Evolutionary conservation across 2,888 invertebrate genomes (phyloP).

Genomic region (Sinohyriopsis cumingii): DNA sequence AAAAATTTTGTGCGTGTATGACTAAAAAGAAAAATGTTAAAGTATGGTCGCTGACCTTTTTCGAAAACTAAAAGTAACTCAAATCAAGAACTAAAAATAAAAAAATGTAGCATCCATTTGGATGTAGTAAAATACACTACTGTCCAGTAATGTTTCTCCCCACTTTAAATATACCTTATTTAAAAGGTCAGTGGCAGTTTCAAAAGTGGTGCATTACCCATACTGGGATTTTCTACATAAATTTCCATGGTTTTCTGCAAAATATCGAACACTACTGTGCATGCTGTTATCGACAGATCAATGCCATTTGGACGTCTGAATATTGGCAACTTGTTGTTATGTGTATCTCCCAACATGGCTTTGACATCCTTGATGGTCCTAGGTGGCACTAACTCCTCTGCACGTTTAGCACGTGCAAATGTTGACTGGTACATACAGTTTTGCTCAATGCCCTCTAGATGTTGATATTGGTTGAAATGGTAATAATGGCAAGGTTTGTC

Average conservation of each 20-base stretch:
- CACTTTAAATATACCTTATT: too few species aligned
- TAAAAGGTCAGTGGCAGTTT: too few species aligned
- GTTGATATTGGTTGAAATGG: slow-evolving; percentile 40
- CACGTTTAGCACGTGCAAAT: slow-evolving; percentile 14
- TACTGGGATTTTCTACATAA: slow-evolving; percentile 27
- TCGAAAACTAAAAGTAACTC: too few species aligned
- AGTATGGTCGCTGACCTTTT: too few species aligned
- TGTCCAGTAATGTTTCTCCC: too few species aligned
- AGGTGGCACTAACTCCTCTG: slow-evolving; percentile 22
- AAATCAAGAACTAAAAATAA: too few species aligned
- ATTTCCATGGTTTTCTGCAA: slow-evolving; percentile 28
- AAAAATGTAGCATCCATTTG: too few species aligned
- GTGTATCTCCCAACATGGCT: slow-evolving; percentile 38
- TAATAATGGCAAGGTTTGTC: slow-evolving; percentile 24
- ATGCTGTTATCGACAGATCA: slow-evolving; percentile 25
- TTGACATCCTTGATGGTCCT: slow-evolving; percentile 21
- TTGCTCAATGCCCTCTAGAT: slow-evolving; percentile 24
- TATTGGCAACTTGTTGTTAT: slow-evolving; percentile 35
- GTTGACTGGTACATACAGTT: slow-evolving; percentile 10
- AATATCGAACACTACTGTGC: slow-evolving; percentile 40
- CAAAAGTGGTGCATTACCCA: too few species aligned
- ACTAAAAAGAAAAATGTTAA: too few species aligned
- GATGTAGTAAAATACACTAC: too few species aligned
- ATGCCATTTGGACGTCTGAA: slow-evolving; percentile 30
- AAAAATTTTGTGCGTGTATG: too few species aligned